phyloP scores from a whole-genome alignment of 2,888 invertebrate genomes.

The Pterobdella sp. region DNA sequence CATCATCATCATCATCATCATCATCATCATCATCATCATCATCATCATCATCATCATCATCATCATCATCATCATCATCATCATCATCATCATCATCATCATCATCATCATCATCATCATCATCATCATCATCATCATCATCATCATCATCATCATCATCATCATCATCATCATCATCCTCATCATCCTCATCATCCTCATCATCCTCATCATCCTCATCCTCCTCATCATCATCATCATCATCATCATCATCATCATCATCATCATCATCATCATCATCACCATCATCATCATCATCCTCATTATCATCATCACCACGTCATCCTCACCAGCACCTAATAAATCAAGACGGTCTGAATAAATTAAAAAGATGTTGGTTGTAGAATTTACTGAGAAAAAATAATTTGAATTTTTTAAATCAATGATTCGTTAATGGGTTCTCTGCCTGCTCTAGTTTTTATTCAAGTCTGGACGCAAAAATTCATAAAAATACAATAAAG shows the following conservation, averaged over 20 bases:
- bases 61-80: slow-evolving; percentile 27
- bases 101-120: slow-evolving; percentile 24
- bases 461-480: no score
- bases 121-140: slow-evolving; percentile 34
- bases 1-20: slow-evolving; percentile 4
- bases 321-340: slow-evolving; percentile 2
- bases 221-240: background rate
- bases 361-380: background rate
- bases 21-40: slow-evolving; percentile 19
- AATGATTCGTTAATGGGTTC: no score
- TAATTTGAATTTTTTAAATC: no score
- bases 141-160: slow-evolving; percentile 34
- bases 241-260: slow-evolving; percentile 16
- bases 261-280: slow-evolving; percentile 9
- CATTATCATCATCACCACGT: slow-evolving; percentile 11
- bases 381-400: no score
- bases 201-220: background rate
- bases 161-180: slow-evolving; percentile 33
- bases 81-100: slow-evolving; percentile 23
- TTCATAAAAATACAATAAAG: no score
- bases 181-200: slow-evolving; percentile 56
- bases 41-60: slow-evolving; percentile 29
- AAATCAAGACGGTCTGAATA: background rate
- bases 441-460: no score
- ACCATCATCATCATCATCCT: slow-evolving; percentile 10